Percentiles rank a stretch among this genome's conserved stretches.
Conservation (phyloP, 2,888 invertebrate species). For the Gonocerus acuteangulatus region DNA sequence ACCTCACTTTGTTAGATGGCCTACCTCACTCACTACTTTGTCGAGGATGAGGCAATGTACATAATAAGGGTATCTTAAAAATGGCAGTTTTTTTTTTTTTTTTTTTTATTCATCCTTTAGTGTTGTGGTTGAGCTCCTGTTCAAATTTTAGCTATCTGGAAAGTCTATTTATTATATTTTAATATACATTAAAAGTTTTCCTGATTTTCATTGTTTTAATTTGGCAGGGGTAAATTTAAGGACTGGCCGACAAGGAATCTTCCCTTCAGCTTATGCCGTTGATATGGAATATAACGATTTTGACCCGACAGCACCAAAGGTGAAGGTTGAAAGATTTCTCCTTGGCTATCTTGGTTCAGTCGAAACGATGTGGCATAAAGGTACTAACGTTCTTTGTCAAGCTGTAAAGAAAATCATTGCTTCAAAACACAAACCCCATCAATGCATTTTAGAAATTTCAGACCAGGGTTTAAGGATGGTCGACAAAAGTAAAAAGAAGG, state of each 20-base stretch:
- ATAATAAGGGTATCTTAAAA: too few relatives aligned
- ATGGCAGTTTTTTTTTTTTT: too few relatives aligned
- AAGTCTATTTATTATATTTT: too few relatives aligned
- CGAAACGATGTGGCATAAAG: conserved; percentile 91
- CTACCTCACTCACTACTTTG: too few relatives aligned
- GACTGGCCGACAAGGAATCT: conserved; percentile 87
- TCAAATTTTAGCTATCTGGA: too few relatives aligned
- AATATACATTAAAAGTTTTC: too few relatives aligned
- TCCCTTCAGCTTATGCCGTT: conserved; percentile 94
- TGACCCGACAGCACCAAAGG: conserved; percentile 75
- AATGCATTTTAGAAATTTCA: conserved; percentile 88
- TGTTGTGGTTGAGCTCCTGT: too few relatives aligned
- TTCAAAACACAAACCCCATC: conserved; percentile 47
- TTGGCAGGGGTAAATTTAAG: conserved; percentile 90
- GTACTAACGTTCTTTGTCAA: conserved; percentile 90
- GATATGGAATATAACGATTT: conserved; percentile 96
- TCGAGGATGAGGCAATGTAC: too few relatives aligned
- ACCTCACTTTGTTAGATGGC: too few relatives aligned
- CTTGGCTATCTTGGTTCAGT: conserved; percentile 93
- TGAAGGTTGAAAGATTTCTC: conserved; percentile 77
- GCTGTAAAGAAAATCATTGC: conserved; percentile 76
- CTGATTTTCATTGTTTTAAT: too few relatives aligned
- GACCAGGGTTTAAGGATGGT: conserved; percentile 94
- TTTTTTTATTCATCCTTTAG: too few relatives aligned
- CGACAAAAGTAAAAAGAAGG: conserved; percentile 62